A percentile compares a stretch with the other conserved stretches of the same genome.
Conservation (phyloP, 1,140 invertebrate species). For the Vanessa tameamea region DNA sequence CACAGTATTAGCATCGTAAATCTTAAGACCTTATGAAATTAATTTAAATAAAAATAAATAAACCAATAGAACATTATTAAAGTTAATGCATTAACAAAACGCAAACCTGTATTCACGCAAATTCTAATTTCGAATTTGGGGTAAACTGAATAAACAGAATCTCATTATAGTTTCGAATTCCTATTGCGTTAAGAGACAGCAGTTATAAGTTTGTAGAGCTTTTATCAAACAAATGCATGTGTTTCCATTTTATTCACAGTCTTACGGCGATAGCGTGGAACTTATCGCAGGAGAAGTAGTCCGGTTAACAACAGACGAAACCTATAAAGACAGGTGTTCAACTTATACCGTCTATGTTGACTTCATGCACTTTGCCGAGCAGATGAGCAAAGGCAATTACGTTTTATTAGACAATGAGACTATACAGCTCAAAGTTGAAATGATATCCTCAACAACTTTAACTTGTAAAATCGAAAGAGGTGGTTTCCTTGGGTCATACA, state of each 20-base stretch:
- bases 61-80: no score
- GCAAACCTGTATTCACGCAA: no score
- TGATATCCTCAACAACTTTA: slow-evolving; percentile 80
- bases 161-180: neutral
- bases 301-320: slow-evolving; percentile 87
- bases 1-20: no score
- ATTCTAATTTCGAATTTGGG: neutral
- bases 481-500: slow-evolving; percentile 71
- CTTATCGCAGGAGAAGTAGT: slow-evolving; percentile 85
- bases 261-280: slow-evolving; percentile 77
- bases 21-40: no score
- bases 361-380: slow-evolving; percentile 90
- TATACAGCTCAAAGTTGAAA: slow-evolving; percentile 88
- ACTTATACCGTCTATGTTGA: slow-evolving; percentile 88
- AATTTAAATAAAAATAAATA: no score
- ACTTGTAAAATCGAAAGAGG: slow-evolving; percentile 80
- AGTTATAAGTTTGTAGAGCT: slow-evolving; percentile 4
- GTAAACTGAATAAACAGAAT: neutral
- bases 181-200: neutral
- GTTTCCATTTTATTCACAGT: slow-evolving; percentile 60
- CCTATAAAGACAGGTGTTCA: slow-evolving; percentile 86
- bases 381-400: slow-evolving; percentile 84
- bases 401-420: slow-evolving; percentile 90
- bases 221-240: neutral
- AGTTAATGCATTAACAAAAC: no score